Percentiles rank a stretch among this genome's conserved stretches.
These are phyloP conservation scores for Corythucha ciliata DNA, from an alignment of 2,888 invertebrate genomes.

Conservation along the genomic window DNA sequence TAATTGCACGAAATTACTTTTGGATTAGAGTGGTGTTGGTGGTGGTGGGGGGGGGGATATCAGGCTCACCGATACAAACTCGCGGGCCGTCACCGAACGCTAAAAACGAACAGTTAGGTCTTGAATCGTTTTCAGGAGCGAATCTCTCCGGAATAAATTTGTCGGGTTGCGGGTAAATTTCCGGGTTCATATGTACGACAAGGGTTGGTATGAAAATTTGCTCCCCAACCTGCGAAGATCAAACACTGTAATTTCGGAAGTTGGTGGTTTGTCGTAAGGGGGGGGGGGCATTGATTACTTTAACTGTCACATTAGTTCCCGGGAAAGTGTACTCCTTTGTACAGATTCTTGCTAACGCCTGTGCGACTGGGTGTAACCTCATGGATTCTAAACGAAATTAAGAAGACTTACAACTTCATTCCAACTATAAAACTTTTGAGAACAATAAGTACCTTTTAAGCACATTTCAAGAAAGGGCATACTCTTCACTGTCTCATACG, in stretches of 20 bases:
- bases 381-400: slow-evolving; percentile 14
- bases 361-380: slow-evolving; percentile 15
- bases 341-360: slow-evolving; percentile 13
- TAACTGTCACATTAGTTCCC: slow-evolving; percentile 9
- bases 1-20: neutral
- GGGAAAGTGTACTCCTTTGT: slow-evolving; percentile 17
- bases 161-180: slow-evolving; percentile 17
- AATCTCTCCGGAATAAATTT: slow-evolving; percentile 15
- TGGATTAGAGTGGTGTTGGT: neutral
- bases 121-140: slow-evolving; percentile 9
- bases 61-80: slow-evolving; percentile 20
- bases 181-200: slow-evolving; percentile 17
- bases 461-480: slow-evolving; percentile 25
- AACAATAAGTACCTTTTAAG: slow-evolving; percentile 19
- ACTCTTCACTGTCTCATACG: slow-evolving; percentile 20
- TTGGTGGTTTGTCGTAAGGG: too few relatives aligned
- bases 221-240: slow-evolving; percentile 13
- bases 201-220: slow-evolving; percentile 4
- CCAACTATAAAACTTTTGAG: neutral
- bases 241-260: too few relatives aligned
- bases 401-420: too few relatives aligned
- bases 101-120: slow-evolving; percentile 13
- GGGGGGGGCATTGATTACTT: too few relatives aligned
- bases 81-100: slow-evolving; percentile 21
- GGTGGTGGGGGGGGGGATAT: neutral